Evolutionary conservation across 2,113 vertebrate genomes (phyloP).

Genomic region (Eurystomus gularis): DNA sequence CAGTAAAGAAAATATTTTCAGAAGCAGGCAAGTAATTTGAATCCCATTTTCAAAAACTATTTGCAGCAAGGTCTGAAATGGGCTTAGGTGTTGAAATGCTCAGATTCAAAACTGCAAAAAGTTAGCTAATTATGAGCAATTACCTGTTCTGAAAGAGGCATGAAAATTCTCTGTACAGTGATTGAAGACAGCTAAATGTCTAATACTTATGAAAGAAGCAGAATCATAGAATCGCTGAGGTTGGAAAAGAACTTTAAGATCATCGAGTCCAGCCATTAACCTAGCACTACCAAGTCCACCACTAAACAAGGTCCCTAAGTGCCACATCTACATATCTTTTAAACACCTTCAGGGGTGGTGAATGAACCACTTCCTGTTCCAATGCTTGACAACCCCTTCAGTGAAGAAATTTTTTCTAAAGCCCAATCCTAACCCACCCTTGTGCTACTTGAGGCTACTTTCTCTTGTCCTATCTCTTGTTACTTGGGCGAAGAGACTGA

Average conservation of each 20-base stretch:
- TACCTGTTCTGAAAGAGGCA: background rate
- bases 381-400: background rate
- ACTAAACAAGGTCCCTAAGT: background rate
- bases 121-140: background rate
- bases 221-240: background rate
- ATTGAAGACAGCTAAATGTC: background rate
- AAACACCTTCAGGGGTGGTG: background rate
- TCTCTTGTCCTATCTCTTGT: too few species aligned
- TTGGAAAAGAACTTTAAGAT: background rate
- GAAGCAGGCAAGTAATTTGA: background rate
- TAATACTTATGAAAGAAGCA: background rate
- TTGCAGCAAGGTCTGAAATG: background rate
- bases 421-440: too few species aligned
- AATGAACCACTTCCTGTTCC: background rate
- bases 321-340: background rate
- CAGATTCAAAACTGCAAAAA: background rate
- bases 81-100: background rate
- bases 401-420: too few species aligned
- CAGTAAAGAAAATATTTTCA: background rate
- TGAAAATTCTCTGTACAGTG: background rate
- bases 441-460: too few species aligned
- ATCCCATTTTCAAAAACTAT: background rate
- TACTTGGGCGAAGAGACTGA: too few species aligned
- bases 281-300: background rate
- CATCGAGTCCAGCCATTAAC: background rate